phyloP scores from a whole-genome alignment of 2,113 vertebrate species.

The Varanus salvator region DNA sequence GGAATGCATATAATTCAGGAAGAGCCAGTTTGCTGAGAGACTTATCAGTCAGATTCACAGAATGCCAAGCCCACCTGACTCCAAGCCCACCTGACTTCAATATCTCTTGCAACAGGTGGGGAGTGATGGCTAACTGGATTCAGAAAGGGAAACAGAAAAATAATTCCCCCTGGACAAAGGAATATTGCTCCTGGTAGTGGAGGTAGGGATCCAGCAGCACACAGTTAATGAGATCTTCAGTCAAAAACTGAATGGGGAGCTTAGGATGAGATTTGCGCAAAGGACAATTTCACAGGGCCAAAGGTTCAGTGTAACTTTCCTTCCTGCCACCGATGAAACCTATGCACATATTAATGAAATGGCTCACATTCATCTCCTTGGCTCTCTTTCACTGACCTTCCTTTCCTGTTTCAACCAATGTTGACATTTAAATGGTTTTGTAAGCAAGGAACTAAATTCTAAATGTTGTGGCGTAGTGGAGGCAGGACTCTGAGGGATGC shows the following conservation, averaged over 20 bases:
- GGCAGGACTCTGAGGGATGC: too few species aligned
- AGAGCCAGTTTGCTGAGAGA: too few species aligned
- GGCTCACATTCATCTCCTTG: not conserved
- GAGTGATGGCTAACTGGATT: not conserved
- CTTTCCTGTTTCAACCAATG: not conserved
- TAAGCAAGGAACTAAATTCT: too few species aligned
- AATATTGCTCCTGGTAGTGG: not conserved
- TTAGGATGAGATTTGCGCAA: not conserved
- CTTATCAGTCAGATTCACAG: too few species aligned
- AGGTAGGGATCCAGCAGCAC: not conserved
- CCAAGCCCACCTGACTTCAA: too few species aligned
- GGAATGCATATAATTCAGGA: too few species aligned
- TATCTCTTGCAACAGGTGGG: too few species aligned
- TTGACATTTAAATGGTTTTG: not conserved
- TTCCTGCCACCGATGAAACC: not conserved
- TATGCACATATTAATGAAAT: not conserved
- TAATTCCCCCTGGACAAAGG: not conserved
- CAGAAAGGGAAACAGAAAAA: not conserved
- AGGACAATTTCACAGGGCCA: not conserved
- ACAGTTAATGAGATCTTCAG: slow-evolving; percentile 30
- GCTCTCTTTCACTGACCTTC: not conserved
- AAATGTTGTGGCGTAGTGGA: too few species aligned
- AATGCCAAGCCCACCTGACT: too few species aligned
- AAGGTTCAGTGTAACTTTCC: not conserved
- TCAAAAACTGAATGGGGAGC: too few species aligned